phyloP scores from a whole-genome alignment of 2,888 invertebrate genomes.

The Pammene fasciana region DNA sequence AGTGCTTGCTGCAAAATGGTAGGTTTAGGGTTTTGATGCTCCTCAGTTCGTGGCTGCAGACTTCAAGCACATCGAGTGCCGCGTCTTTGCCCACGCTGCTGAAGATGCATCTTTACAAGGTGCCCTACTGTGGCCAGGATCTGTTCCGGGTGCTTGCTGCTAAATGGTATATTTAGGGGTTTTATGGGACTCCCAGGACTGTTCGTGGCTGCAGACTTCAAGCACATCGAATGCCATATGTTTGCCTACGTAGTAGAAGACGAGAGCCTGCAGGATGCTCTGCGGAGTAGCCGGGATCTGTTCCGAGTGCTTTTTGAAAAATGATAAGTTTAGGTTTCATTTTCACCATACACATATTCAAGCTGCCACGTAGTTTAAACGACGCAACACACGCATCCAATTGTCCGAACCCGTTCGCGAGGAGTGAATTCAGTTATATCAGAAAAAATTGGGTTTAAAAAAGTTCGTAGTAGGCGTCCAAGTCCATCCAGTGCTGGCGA shows the following conservation, averaged over 20 bases:
- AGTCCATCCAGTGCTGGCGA: no score
- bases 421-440: no score
- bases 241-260: slow-evolving; percentile 73
- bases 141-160: slow-evolving; percentile 71
- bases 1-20: slow-evolving; percentile 72
- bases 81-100: slow-evolving; percentile 75
- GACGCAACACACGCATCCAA: no score
- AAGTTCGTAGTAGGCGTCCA: no score
- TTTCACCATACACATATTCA: no score
- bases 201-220: slow-evolving; percentile 77
- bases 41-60: slow-evolving; percentile 70
- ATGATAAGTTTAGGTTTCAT: slow-evolving; percentile 62
- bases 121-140: slow-evolving; percentile 60
- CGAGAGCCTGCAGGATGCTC: slow-evolving; percentile 54
- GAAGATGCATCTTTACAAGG: slow-evolving; percentile 58
- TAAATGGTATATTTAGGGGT: slow-evolving; percentile 59
- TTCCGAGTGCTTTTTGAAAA: slow-evolving; percentile 68
- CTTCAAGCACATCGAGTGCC: slow-evolving; percentile 79
- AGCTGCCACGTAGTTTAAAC: no score
- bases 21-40: not conserved
- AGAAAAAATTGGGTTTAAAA: no score
- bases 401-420: no score
- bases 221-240: slow-evolving; percentile 79
- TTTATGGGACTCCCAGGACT: no score
- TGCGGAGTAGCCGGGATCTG: slow-evolving; percentile 61